A percentile compares a stretch with the other conserved stretches of the same genome.
Evolutionary conservation across 2,888 invertebrate genomes (phyloP).

Genomic region (Mimumesa dahlbomi): DNA sequence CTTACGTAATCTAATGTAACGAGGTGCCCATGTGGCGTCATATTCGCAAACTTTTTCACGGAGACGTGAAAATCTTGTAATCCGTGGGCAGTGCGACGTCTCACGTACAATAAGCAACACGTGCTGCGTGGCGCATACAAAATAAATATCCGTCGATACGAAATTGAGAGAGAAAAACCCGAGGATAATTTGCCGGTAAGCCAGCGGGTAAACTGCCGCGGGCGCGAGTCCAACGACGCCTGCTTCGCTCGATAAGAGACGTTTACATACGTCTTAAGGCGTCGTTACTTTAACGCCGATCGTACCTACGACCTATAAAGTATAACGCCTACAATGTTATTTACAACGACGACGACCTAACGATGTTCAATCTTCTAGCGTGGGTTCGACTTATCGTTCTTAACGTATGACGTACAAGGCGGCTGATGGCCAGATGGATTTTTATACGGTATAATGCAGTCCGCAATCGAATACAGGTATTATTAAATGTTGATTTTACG

Average conservation of each 20-base stretch:
- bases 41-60: slow-evolving; percentile 32
- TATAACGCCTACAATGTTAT: slow-evolving; percentile 25
- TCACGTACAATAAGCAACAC: slow-evolving; percentile 71
- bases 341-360: slow-evolving; percentile 18
- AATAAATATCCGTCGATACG: slow-evolving; percentile 54
- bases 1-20: slow-evolving; percentile 46
- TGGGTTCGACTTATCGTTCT: slow-evolving; percentile 13
- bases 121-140: slow-evolving; percentile 68
- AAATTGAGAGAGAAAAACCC: slow-evolving; percentile 36
- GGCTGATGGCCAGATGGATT: slow-evolving; percentile 4
- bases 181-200: slow-evolving; percentile 46
- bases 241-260: slow-evolving; percentile 62
- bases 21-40: slow-evolving; percentile 31
- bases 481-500: neutral
- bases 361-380: slow-evolving; percentile 25
- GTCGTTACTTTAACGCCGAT: slow-evolving; percentile 57
- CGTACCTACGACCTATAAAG: slow-evolving; percentile 49
- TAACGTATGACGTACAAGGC: neutral
- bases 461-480: neutral
- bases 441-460: slow-evolving; percentile 1
- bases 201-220: slow-evolving; percentile 53
- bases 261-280: slow-evolving; percentile 65
- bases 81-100: slow-evolving; percentile 67
- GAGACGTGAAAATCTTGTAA: slow-evolving; percentile 60
- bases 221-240: slow-evolving; percentile 52